phyloP scores from a whole-genome alignment of 2,888 invertebrate genomes.

The Iphiclides podalirius region DNA sequence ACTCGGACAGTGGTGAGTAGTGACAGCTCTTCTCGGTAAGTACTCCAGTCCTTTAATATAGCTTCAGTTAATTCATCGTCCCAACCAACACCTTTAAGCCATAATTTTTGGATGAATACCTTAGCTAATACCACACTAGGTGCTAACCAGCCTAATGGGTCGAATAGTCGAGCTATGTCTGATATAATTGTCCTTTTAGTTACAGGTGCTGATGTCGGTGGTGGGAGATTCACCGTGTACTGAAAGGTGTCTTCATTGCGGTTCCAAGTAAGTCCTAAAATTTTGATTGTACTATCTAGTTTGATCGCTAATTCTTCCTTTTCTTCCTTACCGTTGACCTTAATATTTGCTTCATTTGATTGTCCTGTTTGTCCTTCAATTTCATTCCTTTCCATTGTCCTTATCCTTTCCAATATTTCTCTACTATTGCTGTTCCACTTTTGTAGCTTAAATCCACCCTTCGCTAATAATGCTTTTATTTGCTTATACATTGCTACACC shows the following conservation, averaged over 20 bases:
- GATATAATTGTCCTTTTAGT: background rate
- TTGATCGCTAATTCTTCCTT: background rate
- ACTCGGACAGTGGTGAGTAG: background rate
- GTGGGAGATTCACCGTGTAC: background rate
- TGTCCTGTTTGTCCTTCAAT: background rate
- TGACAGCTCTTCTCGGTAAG: background rate
- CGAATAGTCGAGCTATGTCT: background rate
- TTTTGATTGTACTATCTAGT: background rate
- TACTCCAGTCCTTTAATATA: background rate
- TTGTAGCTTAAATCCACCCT: conserved; percentile 35
- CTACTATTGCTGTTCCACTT: conserved; percentile 25
- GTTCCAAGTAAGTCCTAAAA: background rate
- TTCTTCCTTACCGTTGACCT: background rate
- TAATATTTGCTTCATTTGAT: background rate
- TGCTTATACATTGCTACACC: conserved; percentile 27
- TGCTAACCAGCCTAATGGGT: background rate
- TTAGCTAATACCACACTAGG: conserved; percentile 1
- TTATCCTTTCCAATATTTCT: background rate
- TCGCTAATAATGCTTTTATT: conserved; percentile 28
- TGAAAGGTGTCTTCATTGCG: background rate
- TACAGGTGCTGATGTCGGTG: background rate
- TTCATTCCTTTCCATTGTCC: background rate
- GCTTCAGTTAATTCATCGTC: background rate
- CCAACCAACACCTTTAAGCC: conserved; percentile 1
- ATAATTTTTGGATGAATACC: conserved; percentile 6